phyloP scores from a whole-genome alignment of 2,797 vertebrate genomes.

The Propithecus perrieri region DNA sequence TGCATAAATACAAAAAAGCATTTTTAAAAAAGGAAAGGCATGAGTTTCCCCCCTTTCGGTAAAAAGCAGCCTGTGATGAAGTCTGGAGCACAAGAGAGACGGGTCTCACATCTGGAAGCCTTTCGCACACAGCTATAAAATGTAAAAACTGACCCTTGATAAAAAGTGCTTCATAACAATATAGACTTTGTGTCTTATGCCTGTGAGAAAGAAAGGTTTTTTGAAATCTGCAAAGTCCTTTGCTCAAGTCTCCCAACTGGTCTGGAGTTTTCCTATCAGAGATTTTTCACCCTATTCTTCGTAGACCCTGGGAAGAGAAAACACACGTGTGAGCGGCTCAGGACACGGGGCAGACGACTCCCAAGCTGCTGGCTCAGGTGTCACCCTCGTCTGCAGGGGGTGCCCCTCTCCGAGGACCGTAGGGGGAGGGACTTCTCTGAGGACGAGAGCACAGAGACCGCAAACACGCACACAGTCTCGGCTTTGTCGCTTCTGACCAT shows the following conservation, averaged over 20 bases:
- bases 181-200: slow-evolving; percentile 85
- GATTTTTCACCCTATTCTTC: slow-evolving; percentile 84
- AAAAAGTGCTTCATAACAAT: slow-evolving; percentile 88
- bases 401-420: not conserved
- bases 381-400: not conserved
- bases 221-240: slow-evolving; percentile 77
- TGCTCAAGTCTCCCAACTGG: slow-evolving; percentile 73
- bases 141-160: slow-evolving; percentile 88
- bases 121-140: slow-evolving; percentile 86
- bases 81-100: slow-evolving; percentile 79
- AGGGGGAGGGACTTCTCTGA: not conserved
- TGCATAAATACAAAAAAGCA: slow-evolving; percentile 78
- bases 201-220: slow-evolving; percentile 79
- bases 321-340: slow-evolving; percentile 1
- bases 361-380: not conserved
- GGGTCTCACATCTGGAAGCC: slow-evolving; percentile 84
- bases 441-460: not conserved
- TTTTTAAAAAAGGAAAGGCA: slow-evolving; percentile 78
- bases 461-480: not conserved
- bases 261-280: slow-evolving; percentile 51
- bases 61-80: slow-evolving; percentile 77
- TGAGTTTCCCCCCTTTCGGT: slow-evolving; percentile 71
- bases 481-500: not conserved
- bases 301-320: slow-evolving; percentile 85
- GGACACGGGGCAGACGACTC: not conserved